These are phyloP conservation scores for Ctenopoma multispine DNA, from an alignment of 2,797 vertebrate genomes.

Conservation along the genomic window DNA sequence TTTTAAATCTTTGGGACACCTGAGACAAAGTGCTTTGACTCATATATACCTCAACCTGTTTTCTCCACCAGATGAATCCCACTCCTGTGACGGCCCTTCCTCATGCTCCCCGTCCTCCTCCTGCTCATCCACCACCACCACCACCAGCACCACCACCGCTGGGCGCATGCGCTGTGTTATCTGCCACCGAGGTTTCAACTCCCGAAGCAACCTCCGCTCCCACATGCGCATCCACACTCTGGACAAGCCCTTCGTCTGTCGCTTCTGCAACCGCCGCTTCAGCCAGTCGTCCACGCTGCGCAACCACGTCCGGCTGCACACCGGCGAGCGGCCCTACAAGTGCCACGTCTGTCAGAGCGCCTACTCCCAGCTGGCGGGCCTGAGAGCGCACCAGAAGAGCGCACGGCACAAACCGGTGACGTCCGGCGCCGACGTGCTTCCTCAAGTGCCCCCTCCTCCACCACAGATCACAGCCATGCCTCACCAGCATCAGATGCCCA, in stretches of 20 bases:
- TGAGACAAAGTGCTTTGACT: slow-evolving; percentile 4
- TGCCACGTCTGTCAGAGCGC: slow-evolving; percentile 98
- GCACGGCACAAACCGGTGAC: slow-evolving; percentile 91
- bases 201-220: slow-evolving; percentile 97
- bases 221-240: slow-evolving; percentile 99
- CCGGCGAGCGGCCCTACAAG: slow-evolving; percentile 96
- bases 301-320: slow-evolving; percentile 97
- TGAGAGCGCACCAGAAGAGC: slow-evolving; percentile 97
- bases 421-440: slow-evolving; percentile 55
- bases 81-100: slow-evolving; percentile 83
- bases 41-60: background rate
- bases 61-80: slow-evolving; percentile 88
- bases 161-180: slow-evolving; percentile 97
- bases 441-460: slow-evolving; percentile 84
- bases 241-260: slow-evolving; percentile 98
- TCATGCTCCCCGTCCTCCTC: slow-evolving; percentile 76
- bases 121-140: slow-evolving; percentile 27
- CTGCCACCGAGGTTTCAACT: slow-evolving; percentile 98
- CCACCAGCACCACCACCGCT: slow-evolving; percentile 44
- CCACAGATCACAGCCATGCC: slow-evolving; percentile 85
- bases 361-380: slow-evolving; percentile 96
- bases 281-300: slow-evolving; percentile 98
- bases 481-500: slow-evolving; percentile 82
- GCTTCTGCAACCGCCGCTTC: slow-evolving; percentile 98
- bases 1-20: background rate